These are phyloP conservation scores for Drosophila cracens DNA, from an alignment of 2,888 invertebrate species.

Conservation along the genomic window DNA sequence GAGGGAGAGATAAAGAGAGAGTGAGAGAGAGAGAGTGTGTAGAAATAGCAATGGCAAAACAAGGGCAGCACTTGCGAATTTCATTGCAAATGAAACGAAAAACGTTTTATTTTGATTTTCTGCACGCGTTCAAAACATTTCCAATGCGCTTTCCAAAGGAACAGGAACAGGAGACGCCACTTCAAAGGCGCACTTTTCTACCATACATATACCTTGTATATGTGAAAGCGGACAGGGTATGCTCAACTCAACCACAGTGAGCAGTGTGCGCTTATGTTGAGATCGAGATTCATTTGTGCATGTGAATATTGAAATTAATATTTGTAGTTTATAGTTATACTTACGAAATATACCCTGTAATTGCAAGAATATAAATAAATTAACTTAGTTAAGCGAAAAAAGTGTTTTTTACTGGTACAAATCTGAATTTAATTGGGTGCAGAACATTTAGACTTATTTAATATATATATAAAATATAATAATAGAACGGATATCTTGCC, in stretches of 20 bases:
- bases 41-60: conserved; percentile 40
- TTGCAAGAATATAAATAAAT: neutral
- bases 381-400: neutral
- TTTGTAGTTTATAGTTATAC: neutral
- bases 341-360: neutral
- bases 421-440: neutral
- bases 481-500: neutral
- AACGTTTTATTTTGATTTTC: conserved; percentile 79
- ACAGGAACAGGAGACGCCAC: conserved; percentile 28
- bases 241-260: neutral
- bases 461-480: neutral
- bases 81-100: conserved; percentile 80
- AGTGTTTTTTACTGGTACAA: neutral
- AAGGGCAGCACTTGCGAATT: conserved; percentile 72
- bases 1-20: conserved; percentile 1
- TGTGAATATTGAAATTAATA: neutral
- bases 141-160: neutral
- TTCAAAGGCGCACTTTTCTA: conserved; percentile 65
- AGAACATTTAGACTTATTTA: neutral
- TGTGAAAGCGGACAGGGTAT: neutral
- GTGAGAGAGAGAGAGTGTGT: neutral
- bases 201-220: conserved; percentile 6
- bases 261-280: neutral
- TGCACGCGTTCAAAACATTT: conserved; percentile 64
- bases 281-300: neutral